Percentiles rank a stretch among this genome's conserved stretches.
phyloP scores from a whole-genome alignment of 2,113 vertebrate species.

The Erythrocebus patas region DNA sequence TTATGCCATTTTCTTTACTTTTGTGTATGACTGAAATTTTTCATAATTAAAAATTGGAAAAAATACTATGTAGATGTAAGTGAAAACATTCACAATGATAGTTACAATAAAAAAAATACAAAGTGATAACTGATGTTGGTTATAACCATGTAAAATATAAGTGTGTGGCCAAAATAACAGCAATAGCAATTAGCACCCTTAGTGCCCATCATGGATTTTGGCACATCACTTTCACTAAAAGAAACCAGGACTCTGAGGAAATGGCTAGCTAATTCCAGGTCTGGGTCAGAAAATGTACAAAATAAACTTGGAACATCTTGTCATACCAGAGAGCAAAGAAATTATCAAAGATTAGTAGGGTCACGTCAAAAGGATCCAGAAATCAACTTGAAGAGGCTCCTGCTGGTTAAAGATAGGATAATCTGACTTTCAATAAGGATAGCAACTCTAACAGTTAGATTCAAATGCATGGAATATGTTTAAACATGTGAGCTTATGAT shows the following conservation, averaged over 20 bases:
- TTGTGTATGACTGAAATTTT: background rate
- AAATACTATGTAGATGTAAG: background rate
- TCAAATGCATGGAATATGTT: background rate
- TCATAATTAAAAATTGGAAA: constrained; percentile 7
- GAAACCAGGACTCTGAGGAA: background rate
- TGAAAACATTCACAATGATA: background rate
- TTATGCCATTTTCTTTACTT: background rate
- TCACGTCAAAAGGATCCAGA: background rate
- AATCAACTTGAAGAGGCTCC: background rate
- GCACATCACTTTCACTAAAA: constrained; percentile 8
- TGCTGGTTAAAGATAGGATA: background rate
- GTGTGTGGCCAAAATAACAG: background rate
- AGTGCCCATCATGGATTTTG: background rate
- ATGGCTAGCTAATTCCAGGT: background rate
- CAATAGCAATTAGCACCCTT: background rate
- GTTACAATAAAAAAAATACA: background rate
- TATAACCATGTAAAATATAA: background rate
- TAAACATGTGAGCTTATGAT: background rate
- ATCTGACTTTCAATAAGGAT: background rate
- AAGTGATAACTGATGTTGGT: background rate
- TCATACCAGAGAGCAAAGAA: background rate
- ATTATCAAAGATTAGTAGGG: background rate
- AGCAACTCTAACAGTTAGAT: background rate
- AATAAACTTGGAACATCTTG: background rate
- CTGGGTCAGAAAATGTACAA: background rate